Conservation (phyloP, 2,888 invertebrate genomes). For the Diabrotica balteata region DNA sequence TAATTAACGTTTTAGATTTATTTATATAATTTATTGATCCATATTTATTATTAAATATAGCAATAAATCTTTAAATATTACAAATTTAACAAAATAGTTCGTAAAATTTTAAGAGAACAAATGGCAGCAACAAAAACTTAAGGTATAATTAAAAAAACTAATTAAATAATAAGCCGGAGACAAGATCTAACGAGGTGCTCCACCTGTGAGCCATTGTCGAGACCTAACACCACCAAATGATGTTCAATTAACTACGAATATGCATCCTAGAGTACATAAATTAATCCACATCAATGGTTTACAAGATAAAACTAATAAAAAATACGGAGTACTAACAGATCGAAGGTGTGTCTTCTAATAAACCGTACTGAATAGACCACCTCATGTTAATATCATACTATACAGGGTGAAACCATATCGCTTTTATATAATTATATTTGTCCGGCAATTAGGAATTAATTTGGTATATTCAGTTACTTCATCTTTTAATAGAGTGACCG, state of each 20-base stretch:
- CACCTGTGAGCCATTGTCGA: slow-evolving; percentile 40
- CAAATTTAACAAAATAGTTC: no score
- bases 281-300: not conserved
- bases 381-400: slow-evolving; percentile 29
- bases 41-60: no score
- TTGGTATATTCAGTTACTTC: no score
- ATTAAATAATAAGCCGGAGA: slow-evolving; percentile 1
- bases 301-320: slow-evolving; percentile 18
- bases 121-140: not conserved
- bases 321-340: slow-evolving; percentile 9
- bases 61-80: no score
- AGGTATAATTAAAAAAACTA: not conserved
- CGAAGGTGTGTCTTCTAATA: slow-evolving; percentile 23
- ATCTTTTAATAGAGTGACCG: no score
- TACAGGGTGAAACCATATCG: not conserved
- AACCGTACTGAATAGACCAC: slow-evolving; percentile 24
- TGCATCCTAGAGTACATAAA: slow-evolving; percentile 32
- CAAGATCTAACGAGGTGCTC: slow-evolving; percentile 22
- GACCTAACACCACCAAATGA: slow-evolving; percentile 35
- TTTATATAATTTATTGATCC: no score
- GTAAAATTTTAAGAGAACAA: no score
- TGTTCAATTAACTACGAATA: slow-evolving; percentile 42
- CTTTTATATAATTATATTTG: no score
- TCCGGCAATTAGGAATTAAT: no score
- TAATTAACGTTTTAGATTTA: no score